Conservation (phyloP, 2,888 invertebrate species). For the Heliconius aoede region DNA sequence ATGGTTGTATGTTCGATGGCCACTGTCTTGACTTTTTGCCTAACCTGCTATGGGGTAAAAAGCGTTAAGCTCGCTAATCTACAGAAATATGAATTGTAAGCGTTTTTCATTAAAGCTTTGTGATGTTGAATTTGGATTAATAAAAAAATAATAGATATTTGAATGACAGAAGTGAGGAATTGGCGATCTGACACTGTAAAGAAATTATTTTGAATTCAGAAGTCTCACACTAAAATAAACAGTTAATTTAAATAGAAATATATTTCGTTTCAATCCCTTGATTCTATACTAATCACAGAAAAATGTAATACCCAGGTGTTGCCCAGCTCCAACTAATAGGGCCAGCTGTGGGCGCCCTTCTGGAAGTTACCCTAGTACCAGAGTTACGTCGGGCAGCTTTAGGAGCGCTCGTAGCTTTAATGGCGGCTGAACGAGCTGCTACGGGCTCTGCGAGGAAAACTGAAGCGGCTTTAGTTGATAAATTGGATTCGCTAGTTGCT, state of each 20-base stretch:
- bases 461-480: slow-evolving; percentile 96
- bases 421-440: slow-evolving; percentile 94
- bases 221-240: too few relatives aligned
- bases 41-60: too few relatives aligned
- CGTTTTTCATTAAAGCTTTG: too few relatives aligned
- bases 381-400: slow-evolving; percentile 95
- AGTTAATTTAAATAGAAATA: too few relatives aligned
- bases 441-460: slow-evolving; percentile 95
- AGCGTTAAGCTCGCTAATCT: too few relatives aligned
- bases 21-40: too few relatives aligned
- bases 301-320: slow-evolving; percentile 80
- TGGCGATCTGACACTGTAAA: too few relatives aligned
- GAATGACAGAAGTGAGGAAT: too few relatives aligned
- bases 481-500: slow-evolving; percentile 95
- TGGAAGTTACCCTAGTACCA: slow-evolving; percentile 96
- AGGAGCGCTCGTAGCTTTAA: slow-evolving; percentile 97
- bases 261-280: slow-evolving; percentile 7
- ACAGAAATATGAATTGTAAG: too few relatives aligned
- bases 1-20: background rate
- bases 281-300: background rate
- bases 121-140: too few relatives aligned
- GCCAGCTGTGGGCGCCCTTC: slow-evolving; percentile 95
- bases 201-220: too few relatives aligned
- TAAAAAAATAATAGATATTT: too few relatives aligned
- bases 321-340: slow-evolving; percentile 95